Evolutionary conservation across 2,888 invertebrate genomes (phyloP).

Genomic region (Orthonevra nobilis): DNA sequence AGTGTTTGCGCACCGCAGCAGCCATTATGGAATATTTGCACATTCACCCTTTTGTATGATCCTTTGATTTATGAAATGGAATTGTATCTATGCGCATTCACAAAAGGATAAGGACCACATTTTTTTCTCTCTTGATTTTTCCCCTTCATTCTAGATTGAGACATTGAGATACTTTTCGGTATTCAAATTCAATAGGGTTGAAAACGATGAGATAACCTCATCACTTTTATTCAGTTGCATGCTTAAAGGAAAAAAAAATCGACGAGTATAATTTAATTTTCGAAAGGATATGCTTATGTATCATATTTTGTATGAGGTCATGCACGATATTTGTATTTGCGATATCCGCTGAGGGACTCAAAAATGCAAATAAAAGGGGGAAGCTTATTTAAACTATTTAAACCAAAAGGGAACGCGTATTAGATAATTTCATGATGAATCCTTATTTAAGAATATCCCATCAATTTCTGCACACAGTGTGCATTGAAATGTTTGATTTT

Average conservation of each 20-base stretch:
- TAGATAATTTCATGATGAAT: neutral
- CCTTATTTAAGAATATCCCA: neutral
- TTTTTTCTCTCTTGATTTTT: slow-evolving; percentile 14
- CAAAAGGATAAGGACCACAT: slow-evolving; percentile 25
- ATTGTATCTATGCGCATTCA: slow-evolving; percentile 59
- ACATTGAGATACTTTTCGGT: slow-evolving; percentile 21
- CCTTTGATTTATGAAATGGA: slow-evolving; percentile 62
- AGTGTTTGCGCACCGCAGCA: slow-evolving; percentile 45
- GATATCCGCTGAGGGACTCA: neutral
- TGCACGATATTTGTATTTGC: slow-evolving; percentile 22
- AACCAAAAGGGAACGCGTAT: neutral
- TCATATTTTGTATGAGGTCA: slow-evolving; percentile 39
- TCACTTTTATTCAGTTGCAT: neutral
- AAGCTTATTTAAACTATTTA: neutral
- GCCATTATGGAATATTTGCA: slow-evolving; percentile 70
- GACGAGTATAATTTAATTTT: slow-evolving; percentile 11
- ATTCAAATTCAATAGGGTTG: slow-evolving; percentile 41
- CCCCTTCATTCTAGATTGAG: slow-evolving; percentile 42
- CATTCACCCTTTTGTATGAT: slow-evolving; percentile 67
- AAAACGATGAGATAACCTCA: slow-evolving; percentile 25
- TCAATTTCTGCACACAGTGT: neutral
- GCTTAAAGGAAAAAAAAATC: slow-evolving; percentile 2
- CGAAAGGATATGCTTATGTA: neutral
- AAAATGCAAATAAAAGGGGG: neutral
- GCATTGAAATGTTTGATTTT: too few relatives aligned